These are phyloP conservation scores for Cartodere bifasciata DNA, from an alignment of 2,888 invertebrate genomes.

Conservation along the genomic window DNA sequence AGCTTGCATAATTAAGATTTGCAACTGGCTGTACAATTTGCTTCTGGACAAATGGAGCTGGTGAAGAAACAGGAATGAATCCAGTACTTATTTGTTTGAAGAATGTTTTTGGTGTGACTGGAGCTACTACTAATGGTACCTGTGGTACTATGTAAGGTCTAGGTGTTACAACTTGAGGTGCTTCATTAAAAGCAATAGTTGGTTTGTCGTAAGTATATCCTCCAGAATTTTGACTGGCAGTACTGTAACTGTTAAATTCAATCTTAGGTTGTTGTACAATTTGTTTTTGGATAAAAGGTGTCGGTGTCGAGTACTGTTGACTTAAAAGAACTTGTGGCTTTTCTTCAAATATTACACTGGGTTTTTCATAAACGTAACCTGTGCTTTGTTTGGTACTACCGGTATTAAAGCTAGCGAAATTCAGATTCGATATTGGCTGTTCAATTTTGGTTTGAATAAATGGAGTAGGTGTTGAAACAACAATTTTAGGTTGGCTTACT, in stretches of 20 bases:
- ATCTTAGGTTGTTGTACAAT: no score
- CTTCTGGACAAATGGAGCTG: no score
- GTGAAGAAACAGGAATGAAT: no score
- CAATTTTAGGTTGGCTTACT: neutral
- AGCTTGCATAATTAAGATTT: no score
- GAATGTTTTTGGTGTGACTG: no score
- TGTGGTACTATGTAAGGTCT: no score
- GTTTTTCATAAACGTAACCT: constrained; percentile 29
- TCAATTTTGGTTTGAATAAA: constrained; percentile 2
- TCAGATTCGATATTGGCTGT: constrained; percentile 7
- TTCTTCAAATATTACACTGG: constrained; percentile 31
- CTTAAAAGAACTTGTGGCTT: constrained; percentile 22
- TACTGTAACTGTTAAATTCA: no score
- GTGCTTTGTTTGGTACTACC: neutral
- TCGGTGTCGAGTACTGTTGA: constrained; percentile 5
- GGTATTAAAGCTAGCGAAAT: constrained; percentile 1
- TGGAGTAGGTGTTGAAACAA: constrained; percentile 3
- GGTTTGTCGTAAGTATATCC: constrained; percentile 30
- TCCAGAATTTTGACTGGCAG: no score
- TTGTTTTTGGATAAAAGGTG: constrained; percentile 1
- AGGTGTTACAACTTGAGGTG: constrained; percentile 22
- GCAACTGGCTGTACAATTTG: no score
- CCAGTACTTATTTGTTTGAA: no score
- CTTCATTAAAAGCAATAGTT: constrained; percentile 30
- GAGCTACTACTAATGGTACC: no score